Evolutionary conservation across 2,888 invertebrate species (phyloP).

Genomic region (Labia minor): DNA sequence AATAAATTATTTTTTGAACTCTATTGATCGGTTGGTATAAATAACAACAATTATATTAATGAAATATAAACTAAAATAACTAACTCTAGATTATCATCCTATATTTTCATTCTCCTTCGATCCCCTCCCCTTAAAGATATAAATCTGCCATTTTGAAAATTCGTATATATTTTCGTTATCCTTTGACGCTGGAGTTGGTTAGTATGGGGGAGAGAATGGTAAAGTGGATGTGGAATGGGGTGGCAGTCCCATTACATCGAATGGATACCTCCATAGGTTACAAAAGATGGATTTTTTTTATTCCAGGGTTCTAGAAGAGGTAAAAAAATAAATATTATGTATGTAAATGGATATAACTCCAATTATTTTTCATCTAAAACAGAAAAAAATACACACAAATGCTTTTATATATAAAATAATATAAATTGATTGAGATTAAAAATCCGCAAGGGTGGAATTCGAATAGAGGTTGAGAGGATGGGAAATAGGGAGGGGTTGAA

Average conservation of each 20-base stretch:
- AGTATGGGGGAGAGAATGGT: too few species aligned
- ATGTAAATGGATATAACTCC: conserved; percentile 13
- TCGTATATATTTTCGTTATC: not conserved
- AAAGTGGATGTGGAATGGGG: not conserved
- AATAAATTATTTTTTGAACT: too few species aligned
- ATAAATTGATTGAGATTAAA: conserved; percentile 13
- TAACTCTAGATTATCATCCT: too few species aligned
- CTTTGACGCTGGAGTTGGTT: not conserved
- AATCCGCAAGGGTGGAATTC: not conserved
- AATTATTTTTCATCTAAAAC: conserved; percentile 13
- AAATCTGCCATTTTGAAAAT: conserved; percentile 13
- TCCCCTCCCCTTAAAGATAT: not conserved
- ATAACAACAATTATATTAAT: too few species aligned
- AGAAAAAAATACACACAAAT: conserved; percentile 13
- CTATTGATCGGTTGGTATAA: too few species aligned
- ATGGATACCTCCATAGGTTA: not conserved
- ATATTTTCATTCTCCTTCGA: too few species aligned
- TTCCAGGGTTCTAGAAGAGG: not conserved
- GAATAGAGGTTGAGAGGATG: not conserved
- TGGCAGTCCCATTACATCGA: not conserved
- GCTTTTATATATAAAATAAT: conserved; percentile 8
- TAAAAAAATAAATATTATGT: not conserved
- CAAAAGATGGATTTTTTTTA: conserved; percentile 3
- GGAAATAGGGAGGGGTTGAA: not conserved
- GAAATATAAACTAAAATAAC: too few species aligned